phyloP scores from a whole-genome alignment of 2,888 invertebrate genomes.

The Odontomyia ornata region DNA sequence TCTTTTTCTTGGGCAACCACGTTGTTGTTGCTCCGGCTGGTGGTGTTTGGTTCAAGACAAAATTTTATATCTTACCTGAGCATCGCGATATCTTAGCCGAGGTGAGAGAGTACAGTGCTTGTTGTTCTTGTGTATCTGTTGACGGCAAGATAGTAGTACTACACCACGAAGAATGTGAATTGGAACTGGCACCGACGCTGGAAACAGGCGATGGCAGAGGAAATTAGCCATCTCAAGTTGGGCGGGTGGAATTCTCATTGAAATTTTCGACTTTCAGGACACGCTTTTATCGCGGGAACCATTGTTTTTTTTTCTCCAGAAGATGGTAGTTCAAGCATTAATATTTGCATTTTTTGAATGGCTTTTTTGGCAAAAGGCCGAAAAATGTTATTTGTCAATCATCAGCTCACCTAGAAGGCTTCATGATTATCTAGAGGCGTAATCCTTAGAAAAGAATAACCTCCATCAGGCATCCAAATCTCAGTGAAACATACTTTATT shows the following conservation, averaged over 20 bases:
- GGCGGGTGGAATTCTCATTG: too few relatives aligned
- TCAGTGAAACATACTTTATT: not conserved
- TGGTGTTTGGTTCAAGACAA: not conserved
- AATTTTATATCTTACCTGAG: slow-evolving; percentile 41
- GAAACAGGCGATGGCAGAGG: not conserved
- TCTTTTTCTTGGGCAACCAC: slow-evolving; percentile 23
- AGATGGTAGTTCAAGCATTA: too few relatives aligned
- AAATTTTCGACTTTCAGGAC: too few relatives aligned
- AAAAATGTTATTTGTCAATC: too few relatives aligned
- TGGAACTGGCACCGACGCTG: not conserved
- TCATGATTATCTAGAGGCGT: too few relatives aligned
- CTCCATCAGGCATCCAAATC: not conserved
- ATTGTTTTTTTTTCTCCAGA: too few relatives aligned
- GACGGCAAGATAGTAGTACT: slow-evolving; percentile 3
- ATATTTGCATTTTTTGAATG: too few relatives aligned
- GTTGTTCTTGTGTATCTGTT: slow-evolving; percentile 30
- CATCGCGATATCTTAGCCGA: slow-evolving; percentile 38
- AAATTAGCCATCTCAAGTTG: not conserved
- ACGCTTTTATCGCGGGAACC: too few relatives aligned
- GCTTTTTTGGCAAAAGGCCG: too few relatives aligned
- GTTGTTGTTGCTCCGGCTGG: too few relatives aligned
- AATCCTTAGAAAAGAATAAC: too few relatives aligned
- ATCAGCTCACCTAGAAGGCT: too few relatives aligned
- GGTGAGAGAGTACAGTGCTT: slow-evolving; percentile 38
- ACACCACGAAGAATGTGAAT: not conserved